Conservation (phyloP, 92 coral and sea anemone genomes). For the Porites evermanni region DNA sequence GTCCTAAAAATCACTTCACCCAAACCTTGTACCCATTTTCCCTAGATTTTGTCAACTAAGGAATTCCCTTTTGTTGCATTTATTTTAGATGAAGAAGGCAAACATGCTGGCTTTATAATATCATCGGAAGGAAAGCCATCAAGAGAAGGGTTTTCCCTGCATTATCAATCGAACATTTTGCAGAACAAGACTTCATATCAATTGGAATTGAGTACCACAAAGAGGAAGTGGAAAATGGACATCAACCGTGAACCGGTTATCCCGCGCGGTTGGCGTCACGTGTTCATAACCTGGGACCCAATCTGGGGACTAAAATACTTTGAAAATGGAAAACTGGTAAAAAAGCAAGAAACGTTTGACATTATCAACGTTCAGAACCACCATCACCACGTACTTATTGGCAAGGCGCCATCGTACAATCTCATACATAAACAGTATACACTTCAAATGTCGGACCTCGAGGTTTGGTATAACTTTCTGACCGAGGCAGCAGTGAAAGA, state of each 20-base stretch:
- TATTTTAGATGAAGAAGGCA: not conserved
- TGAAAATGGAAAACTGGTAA: slow-evolving; percentile 20
- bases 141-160: slow-evolving; percentile 9
- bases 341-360: not conserved
- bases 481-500: slow-evolving; percentile 17
- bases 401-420: not conserved
- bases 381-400: not conserved
- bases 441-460: slow-evolving; percentile 26
- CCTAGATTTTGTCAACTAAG: not conserved
- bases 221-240: slow-evolving; percentile 4
- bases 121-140: not conserved
- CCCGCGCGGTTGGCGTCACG: slow-evolving; percentile 25
- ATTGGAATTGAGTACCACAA: not conserved
- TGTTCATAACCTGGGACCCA: slow-evolving; percentile 29
- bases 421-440: not conserved
- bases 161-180: not conserved
- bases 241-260: not conserved
- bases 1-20: no score
- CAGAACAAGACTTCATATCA: slow-evolving; percentile 1
- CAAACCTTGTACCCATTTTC: no score
- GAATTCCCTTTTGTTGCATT: not conserved
- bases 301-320: slow-evolving; percentile 43
- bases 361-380: not conserved
- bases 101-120: slow-evolving; percentile 1
- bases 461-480: slow-evolving; percentile 20